A percentile compares a stretch with the other conserved stretches of the same genome.
Evolutionary conservation across 2,888 invertebrate species (phyloP).

Genomic region (Nomada fabriciana): DNA sequence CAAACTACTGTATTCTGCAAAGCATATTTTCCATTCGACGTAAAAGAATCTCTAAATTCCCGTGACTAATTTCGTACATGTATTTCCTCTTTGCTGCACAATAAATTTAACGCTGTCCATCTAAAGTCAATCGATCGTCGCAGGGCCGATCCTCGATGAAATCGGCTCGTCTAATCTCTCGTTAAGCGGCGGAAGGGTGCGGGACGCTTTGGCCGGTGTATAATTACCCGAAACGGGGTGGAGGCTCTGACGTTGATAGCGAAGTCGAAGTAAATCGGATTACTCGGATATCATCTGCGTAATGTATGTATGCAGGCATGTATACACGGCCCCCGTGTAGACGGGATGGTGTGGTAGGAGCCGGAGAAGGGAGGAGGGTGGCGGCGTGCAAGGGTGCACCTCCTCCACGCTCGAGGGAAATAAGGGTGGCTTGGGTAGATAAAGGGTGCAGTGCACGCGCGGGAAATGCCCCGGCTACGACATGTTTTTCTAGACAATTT

Average conservation of each 20-base stretch:
- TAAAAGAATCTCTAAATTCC: too few species aligned
- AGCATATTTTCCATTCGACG: too few species aligned
- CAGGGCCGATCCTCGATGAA: slow-evolving; percentile 30
- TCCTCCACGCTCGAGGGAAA: slow-evolving; percentile 76
- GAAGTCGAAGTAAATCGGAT: slow-evolving; percentile 84
- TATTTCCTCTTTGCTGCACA: background rate
- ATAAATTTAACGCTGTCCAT: slow-evolving; percentile 1
- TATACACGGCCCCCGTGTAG: slow-evolving; percentile 68
- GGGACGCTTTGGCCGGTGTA: slow-evolving; percentile 69
- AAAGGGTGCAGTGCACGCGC: slow-evolving; percentile 82
- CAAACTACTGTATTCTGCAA: too few species aligned
- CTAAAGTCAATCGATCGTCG: slow-evolving; percentile 47
- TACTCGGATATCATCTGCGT: slow-evolving; percentile 84
- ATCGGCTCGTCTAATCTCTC: slow-evolving; percentile 68
- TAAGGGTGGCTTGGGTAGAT: slow-evolving; percentile 82
- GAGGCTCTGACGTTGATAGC: slow-evolving; percentile 82
- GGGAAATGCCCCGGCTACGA: slow-evolving; percentile 80
- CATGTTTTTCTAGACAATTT: slow-evolving; percentile 86
- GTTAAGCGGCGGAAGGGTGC: slow-evolving; percentile 58
- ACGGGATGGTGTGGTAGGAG: slow-evolving; percentile 54
- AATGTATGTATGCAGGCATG: slow-evolving; percentile 80
- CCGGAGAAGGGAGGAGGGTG: slow-evolving; percentile 48
- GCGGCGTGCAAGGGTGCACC: slow-evolving; percentile 62
- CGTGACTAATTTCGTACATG: too few species aligned
- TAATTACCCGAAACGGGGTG: slow-evolving; percentile 81